These are phyloP conservation scores for Diadophis punctatus DNA, from an alignment of 2,113 vertebrate species.

Conservation along the genomic window DNA sequence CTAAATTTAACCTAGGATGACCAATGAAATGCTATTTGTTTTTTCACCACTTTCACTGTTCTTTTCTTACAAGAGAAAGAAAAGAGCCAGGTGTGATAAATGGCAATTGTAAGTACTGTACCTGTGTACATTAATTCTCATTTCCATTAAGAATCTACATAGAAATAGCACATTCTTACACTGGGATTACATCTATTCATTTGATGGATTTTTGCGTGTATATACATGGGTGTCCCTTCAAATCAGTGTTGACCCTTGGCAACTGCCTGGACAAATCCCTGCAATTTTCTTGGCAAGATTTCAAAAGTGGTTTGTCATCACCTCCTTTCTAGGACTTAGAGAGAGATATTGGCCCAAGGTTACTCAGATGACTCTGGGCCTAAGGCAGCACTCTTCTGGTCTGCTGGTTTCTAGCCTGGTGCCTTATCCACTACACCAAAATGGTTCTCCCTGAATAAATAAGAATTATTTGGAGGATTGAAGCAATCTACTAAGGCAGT, in stretches of 20 bases:
- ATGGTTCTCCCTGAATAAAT: constrained; percentile 41
- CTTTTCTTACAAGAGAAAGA: not conserved
- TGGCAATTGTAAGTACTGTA: not conserved
- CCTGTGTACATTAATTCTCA: not conserved
- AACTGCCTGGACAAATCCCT: not conserved
- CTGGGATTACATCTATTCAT: not conserved
- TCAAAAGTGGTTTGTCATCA: not conserved
- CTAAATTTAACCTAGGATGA: too few species aligned
- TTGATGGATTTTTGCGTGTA: not conserved
- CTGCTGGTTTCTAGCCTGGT: not conserved
- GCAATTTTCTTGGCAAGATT: not conserved
- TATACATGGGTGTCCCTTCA: not conserved
- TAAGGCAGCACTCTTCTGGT: not conserved
- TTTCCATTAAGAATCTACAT: not conserved
- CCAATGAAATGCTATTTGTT: not conserved
- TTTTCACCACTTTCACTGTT: not conserved
- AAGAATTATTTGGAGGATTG: constrained; percentile 55
- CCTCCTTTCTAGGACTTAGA: not conserved
- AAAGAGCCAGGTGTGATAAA: not conserved
- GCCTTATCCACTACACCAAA: not conserved
- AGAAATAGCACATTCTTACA: not conserved
- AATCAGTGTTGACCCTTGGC: not conserved
- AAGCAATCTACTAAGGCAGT: constrained; percentile 46
- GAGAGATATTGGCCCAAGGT: not conserved
- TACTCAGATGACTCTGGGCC: not conserved